Percentiles rank a stretch among this genome's conserved stretches.
Conservation (phyloP, 2,113 vertebrate species). For the Dipodomys stephensi region DNA sequence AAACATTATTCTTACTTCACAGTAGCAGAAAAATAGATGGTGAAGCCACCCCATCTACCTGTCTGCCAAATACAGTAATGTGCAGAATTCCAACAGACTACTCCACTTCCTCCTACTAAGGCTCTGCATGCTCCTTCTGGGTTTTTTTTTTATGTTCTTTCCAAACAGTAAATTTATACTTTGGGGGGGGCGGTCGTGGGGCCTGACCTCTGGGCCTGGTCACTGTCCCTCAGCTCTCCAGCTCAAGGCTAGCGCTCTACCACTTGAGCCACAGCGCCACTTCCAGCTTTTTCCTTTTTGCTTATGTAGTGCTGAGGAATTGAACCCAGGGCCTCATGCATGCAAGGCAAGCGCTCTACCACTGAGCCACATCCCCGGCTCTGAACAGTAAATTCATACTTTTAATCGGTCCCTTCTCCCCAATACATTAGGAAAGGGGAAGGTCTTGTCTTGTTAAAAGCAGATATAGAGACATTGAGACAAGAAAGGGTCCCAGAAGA, state of each 20-base stretch:
- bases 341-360: no score
- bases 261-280: no score
- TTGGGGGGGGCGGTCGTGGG: no score
- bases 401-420: background rate
- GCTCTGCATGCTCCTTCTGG: background rate
- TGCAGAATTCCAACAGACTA: background rate
- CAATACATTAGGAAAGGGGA: background rate
- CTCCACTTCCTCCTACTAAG: background rate
- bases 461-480: background rate
- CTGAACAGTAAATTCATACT: background rate
- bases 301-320: no score
- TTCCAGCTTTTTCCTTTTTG: no score
- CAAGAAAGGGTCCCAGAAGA: no score
- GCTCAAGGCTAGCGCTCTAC: no score
- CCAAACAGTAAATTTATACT: background rate
- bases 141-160: background rate
- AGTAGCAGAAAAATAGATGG: background rate
- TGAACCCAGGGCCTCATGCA: no score
- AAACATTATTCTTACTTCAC: background rate
- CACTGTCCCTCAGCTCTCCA: no score
- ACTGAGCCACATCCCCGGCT: no score
- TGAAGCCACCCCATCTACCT: background rate
- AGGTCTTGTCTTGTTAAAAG: background rate
- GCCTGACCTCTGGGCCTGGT: no score
- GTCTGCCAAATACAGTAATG: background rate